Evolutionary conservation across 2,797 vertebrate species (phyloP), one percentile per base, ranked within the genome.

Genomic region (Capromys pilorides): DNA sequence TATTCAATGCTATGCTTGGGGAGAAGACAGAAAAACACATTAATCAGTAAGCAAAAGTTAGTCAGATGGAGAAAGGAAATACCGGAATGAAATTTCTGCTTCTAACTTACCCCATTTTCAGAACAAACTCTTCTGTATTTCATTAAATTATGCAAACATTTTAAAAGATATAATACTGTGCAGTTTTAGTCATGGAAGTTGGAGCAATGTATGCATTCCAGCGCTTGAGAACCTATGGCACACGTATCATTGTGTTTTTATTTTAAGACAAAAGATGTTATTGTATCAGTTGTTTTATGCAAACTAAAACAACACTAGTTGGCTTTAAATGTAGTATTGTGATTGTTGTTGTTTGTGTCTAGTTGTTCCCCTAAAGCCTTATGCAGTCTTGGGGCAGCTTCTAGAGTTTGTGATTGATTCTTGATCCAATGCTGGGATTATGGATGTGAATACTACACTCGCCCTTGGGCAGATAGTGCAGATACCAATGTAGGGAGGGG

Each of bases 31-130:
- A 83, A 81, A 96, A 95, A 95, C 88, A 96, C 79, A 93, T 95
- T 96, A 83, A 96, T 96, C 96, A 96, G 62, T 92, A 95, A 92
- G 66, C 36, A 93, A 95, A 90, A 41, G 36, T 96, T 94, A 95
- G 73, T 90, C 82, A 86, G 51, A 94, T n/a, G n/a, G n/a, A 96
- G n/a, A 94, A 77, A 83, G 82, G 90, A 85, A 96, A 94, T 64
- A 51, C 19, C 31, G 84, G 12, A 61, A 84, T 89, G 59, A 93
- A 96, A 90, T 80, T 81, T 89, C 26, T 95, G 71, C 31, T 94
- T 36, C 26, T 82, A 90, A 24, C 4, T 12, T 83, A 22, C 75
- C 26, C 39, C 31, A 13, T 79, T 95, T 95, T 86, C 41, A 94
- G 85, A 93, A 73, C 36, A 86, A 6, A 39, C 5, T 90, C 57